Base-by-base conservation (phyloP, 2,888 invertebrate genomes). In the Hirtodrosophila duncani region DNA sequence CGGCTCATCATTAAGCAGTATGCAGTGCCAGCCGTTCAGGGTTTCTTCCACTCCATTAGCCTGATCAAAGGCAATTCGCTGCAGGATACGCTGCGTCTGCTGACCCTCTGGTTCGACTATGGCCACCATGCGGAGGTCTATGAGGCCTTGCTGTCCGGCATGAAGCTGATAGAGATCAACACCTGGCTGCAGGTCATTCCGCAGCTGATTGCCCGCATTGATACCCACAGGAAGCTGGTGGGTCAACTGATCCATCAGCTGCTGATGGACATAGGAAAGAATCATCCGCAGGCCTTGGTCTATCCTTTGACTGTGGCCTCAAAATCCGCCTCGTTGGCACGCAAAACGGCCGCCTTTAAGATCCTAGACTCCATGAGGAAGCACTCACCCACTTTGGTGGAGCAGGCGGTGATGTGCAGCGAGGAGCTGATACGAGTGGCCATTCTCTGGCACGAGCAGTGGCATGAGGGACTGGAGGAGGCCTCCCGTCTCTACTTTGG, bases 141-240 rank as follows among this genome's bases (percentile, higher is more conserved):
- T 83, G 97, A 98, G 63, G 97, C 97, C 0, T 91, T 99, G 24
- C 90, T 93, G 0, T 97, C 97, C 70, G 98, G 98, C 1, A 94
- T 99, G 64, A 91, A 95, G 67, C 91, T 94, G 1, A 97, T 99
- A 26, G 97, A 98, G 83, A 96, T 99, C 56, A 97, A 98, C 81
- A 99, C 98, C 2, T 99, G 99, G 99, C 89, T 99, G 6, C 99
- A 99, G 90, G 98, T 99, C 0, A 98, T 99, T 67, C 99, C 99
- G 0, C 99, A 99, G 85, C 88, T 99, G 18, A 99, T 99, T 64
- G 99, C 99, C 0, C 91, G 99, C 41, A 98, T 99, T 57, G 99
- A 99, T 83, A 97, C 97, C 0, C 95, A 75, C 27, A 89, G 97
- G 21, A 92, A 93, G 41, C 87, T 96, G 42, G 98, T 99, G 0